These are phyloP conservation scores for Rhimphoctona megacephalus DNA, from an alignment of 2,888 invertebrate species.

Conservation along the genomic window DNA sequence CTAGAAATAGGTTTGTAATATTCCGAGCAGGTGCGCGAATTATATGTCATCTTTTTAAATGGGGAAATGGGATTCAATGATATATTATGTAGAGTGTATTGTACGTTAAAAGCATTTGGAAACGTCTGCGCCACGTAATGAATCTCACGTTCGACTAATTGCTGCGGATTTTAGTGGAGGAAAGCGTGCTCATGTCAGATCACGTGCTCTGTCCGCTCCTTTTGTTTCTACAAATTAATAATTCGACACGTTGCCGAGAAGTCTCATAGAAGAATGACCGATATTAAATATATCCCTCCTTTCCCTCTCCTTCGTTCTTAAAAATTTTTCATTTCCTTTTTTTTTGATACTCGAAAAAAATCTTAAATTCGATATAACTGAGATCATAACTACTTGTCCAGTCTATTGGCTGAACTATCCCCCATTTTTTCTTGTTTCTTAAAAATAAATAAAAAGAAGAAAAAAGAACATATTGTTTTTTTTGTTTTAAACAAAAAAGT, in stretches of 20 bases:
- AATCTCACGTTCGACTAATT: conserved; percentile 66
- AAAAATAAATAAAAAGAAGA: neutral
- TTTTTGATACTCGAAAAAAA: neutral
- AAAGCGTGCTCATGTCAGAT: conserved; percentile 45
- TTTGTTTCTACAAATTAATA: neutral
- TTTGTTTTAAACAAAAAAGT: too few species aligned
- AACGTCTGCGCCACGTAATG: conserved; percentile 49
- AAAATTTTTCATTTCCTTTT: neutral
- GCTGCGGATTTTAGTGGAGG: conserved; percentile 48
- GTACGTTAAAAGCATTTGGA: conserved; percentile 26
- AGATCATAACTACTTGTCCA: neutral
- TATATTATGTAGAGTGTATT: neutral
- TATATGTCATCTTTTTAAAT: neutral
- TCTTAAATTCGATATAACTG: neutral
- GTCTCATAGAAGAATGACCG: neutral
- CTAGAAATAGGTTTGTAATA: conserved; percentile 49
- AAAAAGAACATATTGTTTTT: too few species aligned
- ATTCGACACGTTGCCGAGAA: neutral
- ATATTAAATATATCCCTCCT: too few species aligned
- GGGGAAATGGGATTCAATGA: conserved; percentile 19
- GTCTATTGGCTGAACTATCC: too few species aligned
- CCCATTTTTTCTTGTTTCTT: neutral
- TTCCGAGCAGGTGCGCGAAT: neutral
- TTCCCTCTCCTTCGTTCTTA: too few species aligned
- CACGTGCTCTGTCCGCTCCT: conserved; percentile 15